Evolutionary conservation across 2,113 vertebrate species (phyloP), one percentile per base, ranked within the genome.

Genomic region (Odocoileus hemionus): DNA sequence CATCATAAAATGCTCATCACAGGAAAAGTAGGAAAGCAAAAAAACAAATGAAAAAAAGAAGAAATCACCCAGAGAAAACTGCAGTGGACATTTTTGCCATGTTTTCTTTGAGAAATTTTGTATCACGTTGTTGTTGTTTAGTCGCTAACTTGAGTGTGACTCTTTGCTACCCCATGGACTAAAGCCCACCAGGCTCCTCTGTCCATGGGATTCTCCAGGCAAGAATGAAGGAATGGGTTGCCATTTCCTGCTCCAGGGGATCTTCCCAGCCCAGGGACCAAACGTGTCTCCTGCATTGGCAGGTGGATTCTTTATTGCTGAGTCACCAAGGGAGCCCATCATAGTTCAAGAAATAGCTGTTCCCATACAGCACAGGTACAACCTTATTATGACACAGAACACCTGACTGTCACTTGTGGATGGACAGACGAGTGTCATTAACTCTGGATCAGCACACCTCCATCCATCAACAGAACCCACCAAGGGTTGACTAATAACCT

Each of bases 331-430:
- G 70, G 7, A 14, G 36, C 36, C 70, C 36, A 7, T 64, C 30
- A 4, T 47, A 33, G 17, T 45, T 67, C 43, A 70, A 57, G 15
- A 54, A 45, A 85, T 23, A 28, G 1, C 16, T 55, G 9, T 50
- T n/a, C n/a, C 88, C 52, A 14, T 9, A 2, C 74, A 19, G 26
- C 21, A 33, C 0, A 19, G 26, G 43, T 3, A 17, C 2, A 50
- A 25, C 23, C 84, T 86, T 54, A 15, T 26, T 82, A 36, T 26
- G 3, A 21, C 33, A 45, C 54, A 76, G 86, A 74, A 19, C 9
- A 33, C 15, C 33, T 30, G 16, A 5, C 86, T 19, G 0, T 52
- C 19, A 10, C n/a, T 39, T 13, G 5, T 0, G 12, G 19, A 1
- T 7, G 28, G 6, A 17, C n/a, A 43, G 28, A n/a, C 43, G 21